Conservation (phyloP, 1,140 invertebrate genomes). For the Brachystomella parvula region DNA sequence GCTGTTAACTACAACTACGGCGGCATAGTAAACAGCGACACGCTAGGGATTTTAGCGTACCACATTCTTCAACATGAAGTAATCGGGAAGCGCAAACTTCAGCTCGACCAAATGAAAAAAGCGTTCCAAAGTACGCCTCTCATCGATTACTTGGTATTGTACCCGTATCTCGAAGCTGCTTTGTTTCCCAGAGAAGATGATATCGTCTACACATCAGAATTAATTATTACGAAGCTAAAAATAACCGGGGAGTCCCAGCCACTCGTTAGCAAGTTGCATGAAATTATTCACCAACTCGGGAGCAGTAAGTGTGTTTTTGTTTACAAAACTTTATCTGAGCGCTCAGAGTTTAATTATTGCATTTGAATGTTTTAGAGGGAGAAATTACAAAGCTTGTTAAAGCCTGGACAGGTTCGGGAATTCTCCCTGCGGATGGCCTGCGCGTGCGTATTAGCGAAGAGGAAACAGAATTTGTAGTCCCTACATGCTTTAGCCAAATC, state of each 20-base stretch:
- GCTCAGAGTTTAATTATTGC: neutral
- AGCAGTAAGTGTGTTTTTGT: too few species aligned
- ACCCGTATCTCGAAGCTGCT: neutral
- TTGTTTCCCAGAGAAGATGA: neutral
- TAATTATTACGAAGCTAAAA: neutral
- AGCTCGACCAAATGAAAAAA: neutral
- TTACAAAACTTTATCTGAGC: neutral
- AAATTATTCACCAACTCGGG: neutral
- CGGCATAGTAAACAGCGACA: neutral
- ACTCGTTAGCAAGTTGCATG: neutral
- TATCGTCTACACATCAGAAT: neutral
- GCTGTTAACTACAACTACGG: neutral
- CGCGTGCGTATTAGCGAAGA: neutral
- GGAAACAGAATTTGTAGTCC: neutral
- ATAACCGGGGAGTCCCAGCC: neutral
- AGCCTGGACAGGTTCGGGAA: neutral
- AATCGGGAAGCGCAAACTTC: neutral
- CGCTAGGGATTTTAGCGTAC: neutral
- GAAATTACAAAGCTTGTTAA: neutral
- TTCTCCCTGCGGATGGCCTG: neutral
- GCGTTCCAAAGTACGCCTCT: neutral
- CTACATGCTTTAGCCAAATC: neutral
- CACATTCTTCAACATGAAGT: neutral
- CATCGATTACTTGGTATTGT: neutral
- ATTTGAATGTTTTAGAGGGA: neutral